Conservation (phyloP, 1,140 invertebrate species). For the Mizuhopecten yessoensis region DNA sequence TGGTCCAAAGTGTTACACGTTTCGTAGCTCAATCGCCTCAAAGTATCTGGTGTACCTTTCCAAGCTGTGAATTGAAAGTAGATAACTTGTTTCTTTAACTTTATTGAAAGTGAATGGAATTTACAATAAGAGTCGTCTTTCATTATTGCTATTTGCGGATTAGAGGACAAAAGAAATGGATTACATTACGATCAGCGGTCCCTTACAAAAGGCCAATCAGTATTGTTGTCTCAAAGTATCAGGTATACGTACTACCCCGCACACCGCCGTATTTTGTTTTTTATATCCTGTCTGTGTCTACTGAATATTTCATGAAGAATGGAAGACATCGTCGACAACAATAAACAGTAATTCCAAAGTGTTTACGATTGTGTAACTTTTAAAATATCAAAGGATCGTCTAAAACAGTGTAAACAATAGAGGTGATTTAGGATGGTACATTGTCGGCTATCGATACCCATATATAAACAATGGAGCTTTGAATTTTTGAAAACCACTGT, state of each 20-base stretch:
- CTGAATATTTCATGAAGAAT: no score
- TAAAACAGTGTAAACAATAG: neutral
- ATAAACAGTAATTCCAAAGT: neutral
- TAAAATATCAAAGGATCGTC: neutral
- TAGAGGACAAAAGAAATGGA: neutral
- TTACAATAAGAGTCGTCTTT: neutral
- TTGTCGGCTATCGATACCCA: no score
- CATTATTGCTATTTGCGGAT: conserved; percentile 12
- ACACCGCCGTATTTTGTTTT: neutral
- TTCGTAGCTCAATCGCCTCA: no score
- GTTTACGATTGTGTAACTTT: neutral
- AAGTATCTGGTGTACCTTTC: neutral
- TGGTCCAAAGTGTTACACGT: no score
- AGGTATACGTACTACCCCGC: no score
- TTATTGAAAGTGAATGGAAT: neutral
- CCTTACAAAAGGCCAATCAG: neutral
- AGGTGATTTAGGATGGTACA: no score
- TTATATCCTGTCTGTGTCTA: neutral
- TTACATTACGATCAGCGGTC: neutral
- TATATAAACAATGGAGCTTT: no score
- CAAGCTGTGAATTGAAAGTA: conserved; percentile 6
- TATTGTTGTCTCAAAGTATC: neutral
- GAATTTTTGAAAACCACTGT: no score
- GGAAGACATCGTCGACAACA: neutral
- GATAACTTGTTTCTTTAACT: neutral